Conservation (phyloP, 2,888 invertebrate species). For the Pristionchus arcanus region DNA sequence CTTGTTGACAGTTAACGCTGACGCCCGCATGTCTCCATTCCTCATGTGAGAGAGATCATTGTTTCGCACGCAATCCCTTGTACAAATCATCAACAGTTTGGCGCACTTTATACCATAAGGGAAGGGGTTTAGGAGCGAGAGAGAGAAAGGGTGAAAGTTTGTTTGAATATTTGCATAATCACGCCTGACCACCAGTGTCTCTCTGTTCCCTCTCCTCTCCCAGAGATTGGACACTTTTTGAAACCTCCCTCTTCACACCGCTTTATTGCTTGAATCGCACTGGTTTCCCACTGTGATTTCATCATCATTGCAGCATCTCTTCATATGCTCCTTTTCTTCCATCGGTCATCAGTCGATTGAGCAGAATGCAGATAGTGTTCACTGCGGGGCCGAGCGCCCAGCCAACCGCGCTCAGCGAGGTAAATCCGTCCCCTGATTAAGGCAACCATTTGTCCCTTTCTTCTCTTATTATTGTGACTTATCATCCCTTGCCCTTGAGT, state of each 20-base stretch:
- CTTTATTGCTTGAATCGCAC: neutral
- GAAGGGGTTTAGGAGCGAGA: neutral
- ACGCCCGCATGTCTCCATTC: neutral
- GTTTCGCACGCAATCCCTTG: neutral
- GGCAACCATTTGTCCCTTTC: neutral
- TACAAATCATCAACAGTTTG: slow-evolving; percentile 1
- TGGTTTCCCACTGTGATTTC: neutral
- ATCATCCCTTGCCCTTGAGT: too few relatives aligned
- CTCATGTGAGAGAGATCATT: neutral
- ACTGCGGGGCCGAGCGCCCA: neutral
- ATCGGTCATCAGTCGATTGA: slow-evolving; percentile 27
- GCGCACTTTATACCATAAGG: slow-evolving; percentile 7
- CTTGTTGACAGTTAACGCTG: neutral
- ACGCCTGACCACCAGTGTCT: neutral
- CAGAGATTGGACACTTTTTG: neutral
- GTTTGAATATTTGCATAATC: slow-evolving; percentile 21
- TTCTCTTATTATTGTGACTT: neutral
- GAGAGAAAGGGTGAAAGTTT: neutral
- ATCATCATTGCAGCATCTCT: neutral
- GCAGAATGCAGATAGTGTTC: neutral
- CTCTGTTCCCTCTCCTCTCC: slow-evolving; percentile 1
- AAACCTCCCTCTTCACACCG: slow-evolving; percentile 12
- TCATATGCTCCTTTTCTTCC: neutral
- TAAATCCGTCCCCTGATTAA: neutral
- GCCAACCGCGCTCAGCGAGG: neutral